Evolutionary conservation across 2,888 invertebrate genomes (phyloP).

Genomic region (Metopia argyrocephala): DNA sequence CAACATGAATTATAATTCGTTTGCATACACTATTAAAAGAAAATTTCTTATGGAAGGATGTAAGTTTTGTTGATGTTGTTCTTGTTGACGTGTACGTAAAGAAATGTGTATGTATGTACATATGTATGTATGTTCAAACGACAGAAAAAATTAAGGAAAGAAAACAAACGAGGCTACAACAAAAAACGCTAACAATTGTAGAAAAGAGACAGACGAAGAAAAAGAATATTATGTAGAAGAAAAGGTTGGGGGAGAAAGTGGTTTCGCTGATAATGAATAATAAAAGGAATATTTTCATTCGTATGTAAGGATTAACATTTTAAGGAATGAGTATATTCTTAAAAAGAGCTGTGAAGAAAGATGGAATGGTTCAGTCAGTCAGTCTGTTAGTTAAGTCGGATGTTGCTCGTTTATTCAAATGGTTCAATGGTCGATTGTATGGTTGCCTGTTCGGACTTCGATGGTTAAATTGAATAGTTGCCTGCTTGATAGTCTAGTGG

Average conservation of each 20-base stretch:
- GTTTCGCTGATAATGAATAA: constrained; percentile 39
- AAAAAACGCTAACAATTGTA: not conserved
- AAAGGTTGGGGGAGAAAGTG: constrained; percentile 8
- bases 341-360: constrained; percentile 48
- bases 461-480: constrained; percentile 56
- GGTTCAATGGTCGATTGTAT: not conserved
- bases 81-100: constrained; percentile 27
- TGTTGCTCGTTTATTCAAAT: not conserved
- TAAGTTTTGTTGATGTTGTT: constrained; percentile 34
- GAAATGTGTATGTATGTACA: no score
- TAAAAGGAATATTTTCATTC: constrained; percentile 39
- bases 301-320: constrained; percentile 44
- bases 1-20: constrained; percentile 51
- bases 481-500: constrained; percentile 47
- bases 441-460: constrained; percentile 12
- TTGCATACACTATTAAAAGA: constrained; percentile 61
- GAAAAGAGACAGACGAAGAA: constrained; percentile 33
- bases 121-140: not conserved
- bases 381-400: not conserved
- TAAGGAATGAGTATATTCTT: constrained; percentile 53
- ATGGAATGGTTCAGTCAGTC: not conserved
- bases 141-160: constrained; percentile 21
- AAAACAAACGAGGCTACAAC: constrained; percentile 5
- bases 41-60: constrained; percentile 45
- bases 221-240: constrained; percentile 14